Evolutionary conservation across 1,140 invertebrate genomes (phyloP), one percentile per base, ranked within the genome.

Genomic region (Leptinotarsa defecta): DNA sequence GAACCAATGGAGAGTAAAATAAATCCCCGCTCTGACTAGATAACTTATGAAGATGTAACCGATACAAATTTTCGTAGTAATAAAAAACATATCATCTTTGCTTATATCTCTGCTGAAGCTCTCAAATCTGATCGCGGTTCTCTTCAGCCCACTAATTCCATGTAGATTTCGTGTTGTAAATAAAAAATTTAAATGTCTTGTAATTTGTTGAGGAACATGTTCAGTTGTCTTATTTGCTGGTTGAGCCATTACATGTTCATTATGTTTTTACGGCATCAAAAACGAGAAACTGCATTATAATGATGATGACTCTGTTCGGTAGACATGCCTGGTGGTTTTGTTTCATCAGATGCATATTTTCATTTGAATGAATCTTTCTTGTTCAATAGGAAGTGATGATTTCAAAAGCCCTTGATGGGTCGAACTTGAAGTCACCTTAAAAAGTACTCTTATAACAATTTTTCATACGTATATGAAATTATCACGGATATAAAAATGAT

Each of bases 181-280:
- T 57, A 57, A 57, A 57, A 57, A 57, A 57, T 57, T 57, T 6
- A 57, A 57, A 57, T 57, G 52, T n/a, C 52, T 57, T 19, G 52
- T 57, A 19, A 57, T 57, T 57, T 57, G 52, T 57, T 57, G 15
- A 43, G 52, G 52, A 57, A n/a, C 52, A 19, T 57, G 15, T 57
- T 57, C 11, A 43, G 34, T 43, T 43, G 34, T 8, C 34, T 57
- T 57, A 57, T 57, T 57, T 57, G 52, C 52, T 57, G 52, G 52
- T 19, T 17, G 52, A 57, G 17, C 17, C 17, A 17, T 57, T 57
- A 57, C 52, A 57, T 57, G 52, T 57, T 57, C 17, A 57, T 57
- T 57, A 57, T 57, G 52, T 57, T 57, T 57, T 57, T 57, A 57
- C n/a, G 17, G 52, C 52, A 57, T 57, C 52, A 57, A 57, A 57